Conservation (phyloP, 2,113 vertebrate genomes). For the Chrysemys picta region DNA sequence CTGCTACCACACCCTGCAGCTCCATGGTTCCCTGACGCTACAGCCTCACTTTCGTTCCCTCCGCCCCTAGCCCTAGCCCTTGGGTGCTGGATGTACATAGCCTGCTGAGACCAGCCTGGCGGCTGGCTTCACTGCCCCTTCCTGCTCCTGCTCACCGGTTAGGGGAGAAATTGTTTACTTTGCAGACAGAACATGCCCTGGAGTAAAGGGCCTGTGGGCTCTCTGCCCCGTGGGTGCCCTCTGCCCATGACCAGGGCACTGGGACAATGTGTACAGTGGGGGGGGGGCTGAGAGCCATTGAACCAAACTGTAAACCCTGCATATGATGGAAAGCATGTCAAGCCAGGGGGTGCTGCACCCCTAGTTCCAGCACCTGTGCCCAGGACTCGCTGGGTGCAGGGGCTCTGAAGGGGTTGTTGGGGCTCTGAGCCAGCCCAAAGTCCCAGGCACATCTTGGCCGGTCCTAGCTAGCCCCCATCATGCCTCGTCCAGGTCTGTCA, state of each 20-base stretch:
- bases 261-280: too few species aligned
- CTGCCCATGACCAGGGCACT: not conserved
- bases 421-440: too few species aligned
- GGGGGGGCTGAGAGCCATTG: too few species aligned
- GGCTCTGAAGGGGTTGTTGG: too few species aligned
- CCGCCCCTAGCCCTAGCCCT: not conserved
- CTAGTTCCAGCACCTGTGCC: too few species aligned
- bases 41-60: not conserved
- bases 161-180: not conserved
- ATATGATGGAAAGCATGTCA: too few species aligned
- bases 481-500: not conserved
- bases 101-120: not conserved
- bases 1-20: not conserved
- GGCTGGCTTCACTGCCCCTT: not conserved
- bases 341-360: too few species aligned
- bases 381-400: not conserved
- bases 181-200: too few species aligned
- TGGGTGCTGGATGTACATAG: not conserved
- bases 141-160: not conserved
- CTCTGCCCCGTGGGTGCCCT: not conserved
- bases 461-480: not conserved
- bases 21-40: not conserved
- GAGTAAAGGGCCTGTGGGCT: too few species aligned
- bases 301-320: too few species aligned
- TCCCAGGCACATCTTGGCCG: not conserved